Evolutionary conservation across 2,797 vertebrate genomes (phyloP), one percentile per base, ranked within the genome.

Genomic region (Anableps anableps): DNA sequence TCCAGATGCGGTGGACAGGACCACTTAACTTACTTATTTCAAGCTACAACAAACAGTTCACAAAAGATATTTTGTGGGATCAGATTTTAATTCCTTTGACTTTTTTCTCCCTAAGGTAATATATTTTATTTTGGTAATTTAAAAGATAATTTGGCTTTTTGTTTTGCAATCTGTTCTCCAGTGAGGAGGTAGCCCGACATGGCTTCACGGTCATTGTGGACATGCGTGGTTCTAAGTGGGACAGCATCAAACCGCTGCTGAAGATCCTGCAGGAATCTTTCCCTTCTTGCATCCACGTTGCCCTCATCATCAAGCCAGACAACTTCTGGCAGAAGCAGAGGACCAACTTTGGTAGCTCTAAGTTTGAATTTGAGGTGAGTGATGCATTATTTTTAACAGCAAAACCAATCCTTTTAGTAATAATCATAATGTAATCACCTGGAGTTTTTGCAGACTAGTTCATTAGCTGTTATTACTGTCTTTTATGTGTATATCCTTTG

Each of bases 311-410:
- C 95, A 99, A 99, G 92, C 98, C 98, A 34, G 98, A 99, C 95
- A 99, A 99, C 96, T 99, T 98, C 95, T 99, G 98, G 98, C 98
- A 99, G 94, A 99, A 99, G 89, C 98, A 99, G 94, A 97, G 98
- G 93, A 99, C 98, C 83, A 99, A 99, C 92, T 99, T 99, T 53
- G 98, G 98, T 94, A 99, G 98, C 94, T 98, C 98, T 55, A 99
- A 99, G 91, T 99, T 99, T 92, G 98, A 99, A 93, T 99, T 99
- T 94, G 98, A 99, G 97, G 98, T 99, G 93, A 92, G 91, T 50
- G 72, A 71, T 45, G 8, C 21, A 75, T 23, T 7, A 0, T 0
- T 1, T 38, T 26, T 50, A 19, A 1, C 43, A 17, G 23, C n/a
- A 7, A 1, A 72, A 41, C 4, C 14, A 19, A 41, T 60, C 0